These are phyloP conservation scores for Caenorhabditis sp. DNA, from an alignment of 2,888 invertebrate genomes.

Conservation along the genomic window DNA sequence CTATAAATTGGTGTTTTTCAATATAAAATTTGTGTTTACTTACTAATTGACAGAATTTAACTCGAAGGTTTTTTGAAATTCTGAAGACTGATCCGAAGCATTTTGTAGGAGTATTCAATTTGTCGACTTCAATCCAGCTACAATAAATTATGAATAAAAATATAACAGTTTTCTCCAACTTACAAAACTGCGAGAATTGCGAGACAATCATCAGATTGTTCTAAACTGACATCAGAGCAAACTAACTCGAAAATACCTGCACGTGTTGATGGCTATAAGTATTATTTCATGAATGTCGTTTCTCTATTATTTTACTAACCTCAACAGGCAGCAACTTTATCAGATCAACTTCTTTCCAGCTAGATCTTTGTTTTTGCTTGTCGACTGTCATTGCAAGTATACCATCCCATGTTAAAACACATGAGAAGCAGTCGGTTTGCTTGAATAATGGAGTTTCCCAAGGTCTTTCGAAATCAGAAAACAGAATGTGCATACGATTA, in stretches of 20 bases:
- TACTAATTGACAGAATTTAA: constrained; percentile 21
- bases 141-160: constrained; percentile 5
- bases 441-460: neutral
- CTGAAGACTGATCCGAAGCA: constrained; percentile 39
- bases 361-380: constrained; percentile 13
- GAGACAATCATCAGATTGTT: constrained; percentile 22
- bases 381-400: constrained; percentile 17
- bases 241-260: constrained; percentile 22
- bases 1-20: neutral
- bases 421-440: constrained; percentile 11
- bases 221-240: constrained; percentile 26
- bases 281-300: no score
- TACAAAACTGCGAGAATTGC: constrained; percentile 29
- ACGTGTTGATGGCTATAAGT: constrained; percentile 9
- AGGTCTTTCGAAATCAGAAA: neutral
- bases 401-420: constrained; percentile 29
- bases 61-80: constrained; percentile 15
- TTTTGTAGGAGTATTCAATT: constrained; percentile 19
- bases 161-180: neutral
- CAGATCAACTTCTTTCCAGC: constrained; percentile 21
- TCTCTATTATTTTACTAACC: no score
- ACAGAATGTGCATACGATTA: constrained; percentile 16
- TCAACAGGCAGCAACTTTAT: constrained; percentile 22
- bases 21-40: neutral
- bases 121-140: constrained; percentile 36